These are phyloP conservation scores for Apantesis nais DNA, from an alignment of 2,888 invertebrate genomes.

Conservation along the genomic window DNA sequence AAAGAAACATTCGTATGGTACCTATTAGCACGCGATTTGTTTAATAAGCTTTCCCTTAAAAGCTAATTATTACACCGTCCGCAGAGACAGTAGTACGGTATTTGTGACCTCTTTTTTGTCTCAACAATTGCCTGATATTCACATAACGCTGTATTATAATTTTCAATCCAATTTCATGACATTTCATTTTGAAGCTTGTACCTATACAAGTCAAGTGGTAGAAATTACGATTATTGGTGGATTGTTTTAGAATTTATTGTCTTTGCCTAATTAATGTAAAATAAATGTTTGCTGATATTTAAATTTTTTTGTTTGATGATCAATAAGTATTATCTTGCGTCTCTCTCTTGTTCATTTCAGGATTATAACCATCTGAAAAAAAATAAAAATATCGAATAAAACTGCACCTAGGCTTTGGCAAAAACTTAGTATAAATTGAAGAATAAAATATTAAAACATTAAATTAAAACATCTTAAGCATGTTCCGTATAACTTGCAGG, in stretches of 20 bases:
- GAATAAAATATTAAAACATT: no score
- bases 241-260: not conserved
- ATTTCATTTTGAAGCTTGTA: not conserved
- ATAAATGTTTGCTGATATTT: no score
- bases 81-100: conserved; percentile 29
- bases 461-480: not conserved
- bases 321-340: not conserved
- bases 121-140: conserved; percentile 30
- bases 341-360: no score
- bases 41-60: conserved; percentile 29
- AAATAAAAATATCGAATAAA: no score
- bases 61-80: conserved; percentile 46
- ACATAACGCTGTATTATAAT: conserved; percentile 16
- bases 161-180: conserved; percentile 21
- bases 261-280: not conserved
- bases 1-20: no score
- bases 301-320: no score
- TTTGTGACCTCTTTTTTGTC: conserved; percentile 34
- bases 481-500: not conserved
- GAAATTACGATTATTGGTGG: no score
- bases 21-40: not conserved
- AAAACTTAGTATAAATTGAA: no score
- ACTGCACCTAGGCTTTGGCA: no score
- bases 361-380: no score
- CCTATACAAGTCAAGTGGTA: no score